phyloP scores from a whole-genome alignment of 2,113 vertebrate species.

The Mionectes macconnelli region DNA sequence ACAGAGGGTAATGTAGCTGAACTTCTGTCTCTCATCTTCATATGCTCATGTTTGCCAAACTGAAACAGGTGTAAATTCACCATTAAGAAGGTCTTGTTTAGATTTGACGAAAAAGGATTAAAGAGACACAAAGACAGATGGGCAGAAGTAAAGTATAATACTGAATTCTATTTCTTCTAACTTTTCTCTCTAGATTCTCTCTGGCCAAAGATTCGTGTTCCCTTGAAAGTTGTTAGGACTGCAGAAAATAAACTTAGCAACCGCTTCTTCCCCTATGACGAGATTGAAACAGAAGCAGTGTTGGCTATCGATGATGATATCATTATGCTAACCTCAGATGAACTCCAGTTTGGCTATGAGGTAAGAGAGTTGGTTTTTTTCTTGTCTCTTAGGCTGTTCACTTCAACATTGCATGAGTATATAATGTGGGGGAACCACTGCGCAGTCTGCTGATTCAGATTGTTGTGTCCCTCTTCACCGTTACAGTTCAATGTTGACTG shows the following conservation, averaged over 20 bases:
- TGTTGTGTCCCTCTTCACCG: background rate
- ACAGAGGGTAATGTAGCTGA: background rate
- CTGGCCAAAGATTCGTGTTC: slow-evolving; percentile 96
- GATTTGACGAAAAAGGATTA: background rate
- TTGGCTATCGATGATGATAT: slow-evolving; percentile 97
- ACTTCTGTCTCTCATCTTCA: background rate
- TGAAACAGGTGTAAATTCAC: background rate
- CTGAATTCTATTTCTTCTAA: background rate
- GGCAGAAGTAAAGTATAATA: background rate
- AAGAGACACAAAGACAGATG: background rate
- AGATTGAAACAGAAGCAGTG: slow-evolving; percentile 96
- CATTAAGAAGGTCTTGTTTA: background rate
- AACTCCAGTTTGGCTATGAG: slow-evolving; percentile 98
- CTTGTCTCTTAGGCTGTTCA: background rate
- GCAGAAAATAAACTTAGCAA: slow-evolving; percentile 97
- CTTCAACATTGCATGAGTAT: background rate
- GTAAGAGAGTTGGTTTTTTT: slow-evolving; percentile 51
- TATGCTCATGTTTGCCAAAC: background rate
- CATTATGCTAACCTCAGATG: slow-evolving; percentile 98
- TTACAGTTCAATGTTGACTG: background rate
- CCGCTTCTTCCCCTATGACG: slow-evolving; percentile 97
- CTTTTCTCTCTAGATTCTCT: slow-evolving; percentile 79
- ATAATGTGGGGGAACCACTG: background rate
- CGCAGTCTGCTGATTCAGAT: background rate
- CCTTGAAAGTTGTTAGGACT: slow-evolving; percentile 92